phyloP scores from a whole-genome alignment of 1,140 invertebrate species.

The Pseudoatta argentina region DNA sequence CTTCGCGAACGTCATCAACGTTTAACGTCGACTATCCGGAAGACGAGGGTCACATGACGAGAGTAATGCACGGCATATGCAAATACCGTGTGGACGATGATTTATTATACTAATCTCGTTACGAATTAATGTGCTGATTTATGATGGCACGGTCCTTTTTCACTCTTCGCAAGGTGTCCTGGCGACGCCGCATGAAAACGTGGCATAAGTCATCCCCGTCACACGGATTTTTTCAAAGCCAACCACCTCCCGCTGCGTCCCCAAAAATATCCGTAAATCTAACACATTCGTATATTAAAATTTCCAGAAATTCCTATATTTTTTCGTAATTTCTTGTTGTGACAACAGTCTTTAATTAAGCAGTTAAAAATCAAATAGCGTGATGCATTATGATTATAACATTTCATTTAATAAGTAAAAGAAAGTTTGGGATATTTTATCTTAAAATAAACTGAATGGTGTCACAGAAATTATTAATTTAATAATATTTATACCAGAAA shows the following conservation, averaged over 20 bases:
- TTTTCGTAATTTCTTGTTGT: not conserved
- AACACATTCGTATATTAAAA: slow-evolving; percentile 49
- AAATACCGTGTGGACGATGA: slow-evolving; percentile 54
- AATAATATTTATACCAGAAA: not conserved
- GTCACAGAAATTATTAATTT: not conserved
- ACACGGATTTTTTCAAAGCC: slow-evolving; percentile 52
- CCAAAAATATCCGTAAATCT: slow-evolving; percentile 53
- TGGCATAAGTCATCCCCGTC: slow-evolving; percentile 55
- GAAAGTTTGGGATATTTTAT: not conserved
- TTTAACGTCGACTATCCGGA: slow-evolving; percentile 55
- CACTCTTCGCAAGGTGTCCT: slow-evolving; percentile 45
- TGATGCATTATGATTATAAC: slow-evolving; percentile 16
- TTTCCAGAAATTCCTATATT: slow-evolving; percentile 43
- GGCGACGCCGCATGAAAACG: slow-evolving; percentile 48
- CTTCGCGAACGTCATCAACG: slow-evolving; percentile 59
- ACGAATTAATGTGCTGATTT: slow-evolving; percentile 71
- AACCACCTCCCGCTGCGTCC: not conserved
- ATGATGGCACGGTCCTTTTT: slow-evolving; percentile 55
- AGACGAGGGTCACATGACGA: slow-evolving; percentile 57
- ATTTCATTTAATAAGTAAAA: not conserved
- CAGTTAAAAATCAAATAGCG: not conserved
- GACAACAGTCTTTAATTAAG: not conserved
- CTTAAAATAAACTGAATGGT: not conserved
- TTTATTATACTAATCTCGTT: slow-evolving; percentile 73
- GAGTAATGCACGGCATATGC: slow-evolving; percentile 33